Conservation (phyloP, 2,113 vertebrate species). For the Acanthisitta chloris region DNA sequence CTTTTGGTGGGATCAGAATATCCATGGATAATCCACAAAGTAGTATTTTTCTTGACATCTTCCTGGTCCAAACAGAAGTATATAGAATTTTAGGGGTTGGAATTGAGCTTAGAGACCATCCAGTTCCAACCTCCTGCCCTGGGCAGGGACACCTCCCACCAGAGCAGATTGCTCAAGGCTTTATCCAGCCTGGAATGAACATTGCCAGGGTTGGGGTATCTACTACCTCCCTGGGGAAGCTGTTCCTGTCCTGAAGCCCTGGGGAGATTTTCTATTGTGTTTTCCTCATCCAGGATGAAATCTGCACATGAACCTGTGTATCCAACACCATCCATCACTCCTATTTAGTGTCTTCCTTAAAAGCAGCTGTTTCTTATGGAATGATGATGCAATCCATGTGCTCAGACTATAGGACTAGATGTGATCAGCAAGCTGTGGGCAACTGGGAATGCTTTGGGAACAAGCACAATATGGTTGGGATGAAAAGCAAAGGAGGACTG, state of each 20-base stretch:
- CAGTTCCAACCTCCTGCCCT: too few species aligned
- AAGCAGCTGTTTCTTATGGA: rapidly evolving
- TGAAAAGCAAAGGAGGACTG: background rate
- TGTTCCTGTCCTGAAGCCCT: background rate
- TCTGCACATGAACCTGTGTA: background rate
- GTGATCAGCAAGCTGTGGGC: background rate
- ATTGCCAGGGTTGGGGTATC: too few species aligned
- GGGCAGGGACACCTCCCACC: too few species aligned
- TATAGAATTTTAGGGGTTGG: too few species aligned
- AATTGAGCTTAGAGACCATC: too few species aligned
- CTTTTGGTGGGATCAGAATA: background rate
- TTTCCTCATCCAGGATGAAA: background rate
- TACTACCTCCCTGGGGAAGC: too few species aligned
- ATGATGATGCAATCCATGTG: rapidly evolving
- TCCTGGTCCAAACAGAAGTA: background rate
- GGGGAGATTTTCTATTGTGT: background rate
- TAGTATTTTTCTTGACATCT: background rate
- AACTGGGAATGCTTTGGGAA: background rate
- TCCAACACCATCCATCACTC: too few species aligned
- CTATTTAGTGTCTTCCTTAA: rapidly evolving
- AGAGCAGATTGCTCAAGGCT: too few species aligned
- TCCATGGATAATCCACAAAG: background rate
- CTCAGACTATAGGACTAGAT: background rate
- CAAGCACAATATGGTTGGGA: background rate
- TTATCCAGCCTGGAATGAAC: too few species aligned